Evolutionary conservation across 2,888 invertebrate species (phyloP).

Genomic region (Chymomyza caudatula): DNA sequence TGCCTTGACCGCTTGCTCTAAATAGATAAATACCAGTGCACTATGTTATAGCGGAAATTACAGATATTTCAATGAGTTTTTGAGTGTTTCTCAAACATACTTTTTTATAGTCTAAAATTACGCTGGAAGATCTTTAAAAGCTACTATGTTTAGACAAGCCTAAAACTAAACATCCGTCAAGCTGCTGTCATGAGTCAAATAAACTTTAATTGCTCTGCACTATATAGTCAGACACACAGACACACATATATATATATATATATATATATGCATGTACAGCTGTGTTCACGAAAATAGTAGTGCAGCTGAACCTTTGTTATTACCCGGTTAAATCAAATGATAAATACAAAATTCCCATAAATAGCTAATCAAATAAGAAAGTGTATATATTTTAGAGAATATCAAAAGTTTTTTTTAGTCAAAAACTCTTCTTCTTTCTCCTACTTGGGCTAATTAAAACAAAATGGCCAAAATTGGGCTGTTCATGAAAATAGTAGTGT

Average conservation of each 20-base stretch:
- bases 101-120: neutral
- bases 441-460: too few relatives aligned
- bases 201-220: neutral
- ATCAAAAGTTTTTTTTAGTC: too few relatives aligned
- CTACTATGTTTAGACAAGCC: neutral
- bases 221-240: constrained; percentile 12
- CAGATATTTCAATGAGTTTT: neutral
- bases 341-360: too few relatives aligned
- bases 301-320: too few relatives aligned
- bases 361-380: too few relatives aligned
- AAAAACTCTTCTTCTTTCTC: too few relatives aligned
- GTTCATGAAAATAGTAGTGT: too few relatives aligned
- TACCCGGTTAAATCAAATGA: too few relatives aligned
- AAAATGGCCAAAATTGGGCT: too few relatives aligned
- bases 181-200: neutral
- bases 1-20: neutral
- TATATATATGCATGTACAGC: neutral
- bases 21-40: neutral
- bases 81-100: neutral
- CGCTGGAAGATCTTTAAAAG: too few relatives aligned
- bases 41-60: neutral
- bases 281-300: too few relatives aligned
- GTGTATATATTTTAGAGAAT: too few relatives aligned
- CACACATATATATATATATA: constrained; percentile 4
- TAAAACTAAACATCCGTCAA: neutral